Conservation (phyloP, 53 echinoderm and acorn worm genomes). For the Zoroaster sp. region DNA sequence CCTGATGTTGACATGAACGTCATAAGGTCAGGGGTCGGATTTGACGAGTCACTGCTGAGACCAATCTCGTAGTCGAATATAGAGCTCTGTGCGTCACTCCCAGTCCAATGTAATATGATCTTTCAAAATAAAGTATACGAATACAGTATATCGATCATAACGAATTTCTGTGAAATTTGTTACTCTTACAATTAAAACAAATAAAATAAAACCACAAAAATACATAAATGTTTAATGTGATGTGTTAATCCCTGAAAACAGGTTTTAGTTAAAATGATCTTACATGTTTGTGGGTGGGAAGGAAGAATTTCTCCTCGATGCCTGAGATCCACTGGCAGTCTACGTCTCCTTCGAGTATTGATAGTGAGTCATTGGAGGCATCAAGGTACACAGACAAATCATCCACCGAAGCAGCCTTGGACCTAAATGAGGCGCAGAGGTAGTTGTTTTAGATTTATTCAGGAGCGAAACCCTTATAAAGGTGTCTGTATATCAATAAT, state of each 20-base stretch:
- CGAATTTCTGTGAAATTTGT: too few species aligned
- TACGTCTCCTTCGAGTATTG: neutral
- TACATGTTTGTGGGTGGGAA: neutral
- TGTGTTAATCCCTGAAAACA: too few species aligned
- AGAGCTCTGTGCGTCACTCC: conserved; percentile 34
- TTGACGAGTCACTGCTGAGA: conserved; percentile 13
- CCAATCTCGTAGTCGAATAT: conserved; percentile 60
- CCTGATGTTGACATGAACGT: conserved; percentile 44
- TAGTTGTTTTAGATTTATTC: too few species aligned
- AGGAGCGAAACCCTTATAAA: too few species aligned
- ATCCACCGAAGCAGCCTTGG: neutral
- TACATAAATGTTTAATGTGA: too few species aligned
- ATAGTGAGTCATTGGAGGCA: neutral
- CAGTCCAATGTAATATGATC: conserved; percentile 34
- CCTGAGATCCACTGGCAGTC: neutral
- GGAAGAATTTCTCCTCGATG: neutral
- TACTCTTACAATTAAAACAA: too few species aligned
- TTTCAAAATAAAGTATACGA: too few species aligned
- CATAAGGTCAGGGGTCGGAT: conserved; percentile 49
- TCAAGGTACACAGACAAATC: neutral
- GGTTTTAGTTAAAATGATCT: too few species aligned
- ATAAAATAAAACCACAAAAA: too few species aligned
- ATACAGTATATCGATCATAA: too few species aligned
- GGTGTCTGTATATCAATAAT: too few species aligned
- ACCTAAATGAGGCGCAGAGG: neutral